A percentile compares a stretch with the other conserved stretches of the same genome.
Evolutionary conservation across 1,140 invertebrate genomes (phyloP).

Genomic region (Tetragnatha versicolor): DNA sequence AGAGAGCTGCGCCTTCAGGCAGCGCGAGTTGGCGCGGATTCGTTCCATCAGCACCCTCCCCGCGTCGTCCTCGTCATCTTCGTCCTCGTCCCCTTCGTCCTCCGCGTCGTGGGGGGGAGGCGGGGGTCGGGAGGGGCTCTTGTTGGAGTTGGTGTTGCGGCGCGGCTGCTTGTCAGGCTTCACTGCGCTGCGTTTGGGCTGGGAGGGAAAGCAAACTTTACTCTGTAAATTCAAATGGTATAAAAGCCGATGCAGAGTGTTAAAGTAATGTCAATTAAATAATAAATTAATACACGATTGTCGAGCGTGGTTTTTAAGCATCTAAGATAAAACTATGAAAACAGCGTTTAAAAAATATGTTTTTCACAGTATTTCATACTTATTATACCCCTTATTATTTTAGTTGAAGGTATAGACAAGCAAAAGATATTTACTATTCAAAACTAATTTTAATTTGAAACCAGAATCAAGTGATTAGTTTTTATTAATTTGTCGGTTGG

Average conservation of each 20-base stretch:
- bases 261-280: neutral
- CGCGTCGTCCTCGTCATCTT: slow-evolving; percentile 13
- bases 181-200: neutral
- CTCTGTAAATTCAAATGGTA: too few relatives aligned
- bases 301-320: too few relatives aligned
- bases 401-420: too few relatives aligned
- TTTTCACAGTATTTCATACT: too few relatives aligned
- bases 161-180: neutral
- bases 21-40: slow-evolving; percentile 40
- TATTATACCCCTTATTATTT: too few relatives aligned
- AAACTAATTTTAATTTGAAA: too few relatives aligned
- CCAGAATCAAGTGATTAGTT: too few relatives aligned
- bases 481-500: too few relatives aligned
- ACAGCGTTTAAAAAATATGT: too few relatives aligned
- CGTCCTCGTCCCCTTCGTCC: slow-evolving; percentile 26
- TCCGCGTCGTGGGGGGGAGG: slow-evolving; percentile 17
- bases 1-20: slow-evolving; percentile 24
- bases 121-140: neutral
- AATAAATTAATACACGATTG: neutral
- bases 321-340: too few relatives aligned
- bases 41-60: slow-evolving; percentile 47
- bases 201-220: neutral
- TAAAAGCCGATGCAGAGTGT: neutral
- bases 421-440: too few relatives aligned
- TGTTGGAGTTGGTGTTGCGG: neutral